A percentile compares a stretch with the other conserved stretches of the same genome.
Evolutionary conservation across 2,797 vertebrate species (phyloP).

Genomic region (Malurus splendens): DNA sequence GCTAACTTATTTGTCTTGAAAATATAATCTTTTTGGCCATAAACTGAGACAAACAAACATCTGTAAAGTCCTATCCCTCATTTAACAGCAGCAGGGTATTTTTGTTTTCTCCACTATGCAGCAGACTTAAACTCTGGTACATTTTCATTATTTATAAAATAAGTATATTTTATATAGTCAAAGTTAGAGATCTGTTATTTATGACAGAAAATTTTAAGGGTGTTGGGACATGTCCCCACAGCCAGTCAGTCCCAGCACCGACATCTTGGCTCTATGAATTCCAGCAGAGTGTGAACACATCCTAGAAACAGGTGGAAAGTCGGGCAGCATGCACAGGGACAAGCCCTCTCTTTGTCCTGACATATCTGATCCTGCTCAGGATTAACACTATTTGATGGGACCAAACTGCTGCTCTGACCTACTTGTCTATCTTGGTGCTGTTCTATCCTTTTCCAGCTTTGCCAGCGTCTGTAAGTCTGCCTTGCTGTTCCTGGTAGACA

Average conservation of each 20-base stretch:
- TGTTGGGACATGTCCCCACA: neutral
- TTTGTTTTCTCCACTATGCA: neutral
- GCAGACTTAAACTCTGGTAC: neutral
- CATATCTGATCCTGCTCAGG: neutral
- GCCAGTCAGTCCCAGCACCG: fast-evolving
- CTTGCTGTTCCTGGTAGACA: neutral
- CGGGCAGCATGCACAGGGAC: neutral
- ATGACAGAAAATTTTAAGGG: neutral
- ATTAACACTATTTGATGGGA: neutral
- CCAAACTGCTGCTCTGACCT: neutral
- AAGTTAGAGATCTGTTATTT: neutral
- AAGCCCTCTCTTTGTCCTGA: neutral
- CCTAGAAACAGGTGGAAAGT: neutral
- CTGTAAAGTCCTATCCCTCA: neutral
- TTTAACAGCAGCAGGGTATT: neutral
- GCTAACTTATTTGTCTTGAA: neutral
- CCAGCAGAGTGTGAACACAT: neutral
- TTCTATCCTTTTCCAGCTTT: neutral
- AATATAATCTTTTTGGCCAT: neutral
- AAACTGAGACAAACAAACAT: neutral
- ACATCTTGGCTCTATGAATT: neutral
- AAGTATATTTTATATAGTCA: neutral
- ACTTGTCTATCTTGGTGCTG: neutral
- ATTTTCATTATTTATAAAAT: neutral
- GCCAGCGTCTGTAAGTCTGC: neutral